phyloP scores from a whole-genome alignment of 1,140 invertebrate species.

The Lucilia cuprina region DNA sequence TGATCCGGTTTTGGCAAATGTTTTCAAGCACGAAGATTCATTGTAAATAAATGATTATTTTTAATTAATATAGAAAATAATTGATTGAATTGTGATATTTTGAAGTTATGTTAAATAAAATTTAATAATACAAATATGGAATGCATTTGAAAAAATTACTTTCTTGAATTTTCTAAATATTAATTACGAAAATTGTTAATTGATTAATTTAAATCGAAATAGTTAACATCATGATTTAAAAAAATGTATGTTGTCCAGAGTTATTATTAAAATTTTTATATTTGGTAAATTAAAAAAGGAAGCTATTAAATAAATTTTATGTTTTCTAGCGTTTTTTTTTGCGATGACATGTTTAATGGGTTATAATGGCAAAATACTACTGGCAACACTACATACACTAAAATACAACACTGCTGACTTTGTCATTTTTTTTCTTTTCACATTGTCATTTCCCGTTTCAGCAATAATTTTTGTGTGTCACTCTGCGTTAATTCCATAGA shows the following conservation, averaged over 20 bases:
- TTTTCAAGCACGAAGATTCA: background rate
- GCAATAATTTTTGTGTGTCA: constrained; percentile 14
- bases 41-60: background rate
- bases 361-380: too few species aligned
- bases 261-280: too few species aligned
- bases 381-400: background rate
- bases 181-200: too few species aligned
- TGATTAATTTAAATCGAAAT: too few species aligned
- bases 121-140: background rate
- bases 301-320: too few species aligned
- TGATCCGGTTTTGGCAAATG: constrained; percentile 57
- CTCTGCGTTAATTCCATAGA: constrained; percentile 29
- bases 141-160: too few species aligned
- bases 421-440: background rate
- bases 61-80: too few species aligned
- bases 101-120: background rate
- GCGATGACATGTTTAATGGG: background rate
- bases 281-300: too few species aligned
- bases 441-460: constrained; percentile 39
- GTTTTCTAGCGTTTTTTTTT: background rate
- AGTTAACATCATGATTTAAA: too few species aligned
- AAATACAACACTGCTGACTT: background rate
- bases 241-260: too few species aligned
- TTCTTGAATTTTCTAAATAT: too few species aligned
- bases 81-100: too few species aligned